Evolutionary conservation across 2,113 vertebrate genomes (phyloP), one percentile per base, ranked within the genome.

Genomic region (Myocastor coypus): DNA sequence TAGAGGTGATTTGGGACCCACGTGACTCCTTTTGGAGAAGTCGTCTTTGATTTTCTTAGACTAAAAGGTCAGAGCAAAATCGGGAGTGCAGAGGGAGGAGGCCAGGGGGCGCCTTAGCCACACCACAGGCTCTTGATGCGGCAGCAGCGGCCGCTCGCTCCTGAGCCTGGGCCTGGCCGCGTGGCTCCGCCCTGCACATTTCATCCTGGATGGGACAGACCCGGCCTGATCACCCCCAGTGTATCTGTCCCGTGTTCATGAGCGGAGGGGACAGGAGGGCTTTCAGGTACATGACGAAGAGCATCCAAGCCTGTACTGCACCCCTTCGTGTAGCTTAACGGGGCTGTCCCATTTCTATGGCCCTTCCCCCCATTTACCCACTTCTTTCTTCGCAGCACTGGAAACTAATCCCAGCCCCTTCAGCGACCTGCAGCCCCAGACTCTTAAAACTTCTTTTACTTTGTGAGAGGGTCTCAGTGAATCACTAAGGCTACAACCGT

Each of bases 131-230:
- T 78, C 17, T 4, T 20, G 42, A 42, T 13, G 16, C 14, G 16
- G 55, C 55, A 14, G 14, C 14, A 14, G 52, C 52, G 11, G 52
- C 52, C 52, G 17, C 81, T 63, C 8, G 14, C 82, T 24, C 26
- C 26, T 5, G 30, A 50, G 64, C 20, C 28, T 4, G 63, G 40
- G 16, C 30, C 42, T 30, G 28, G 2, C 16, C 11, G 30, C 1
- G 5, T 9, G 34, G 19, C 9, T 50, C 59, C 66, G 10, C 11
- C 34, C 9, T 0, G 57, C 82, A 10, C 13, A 1, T 22, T 2
- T 24, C 20, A 1, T 12, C 8, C 63, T 57, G 8, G 57, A 40
- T 52, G 32, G 0, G 1, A 24, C 3, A 14, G 0, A 0, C 26
- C 40, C 0, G 13, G 19, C 46, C 32, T 17, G 66, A n/a, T 22